These are phyloP conservation scores for Slavum lentiscoides DNA, from an alignment of 2,888 invertebrate species.

Conservation along the genomic window DNA sequence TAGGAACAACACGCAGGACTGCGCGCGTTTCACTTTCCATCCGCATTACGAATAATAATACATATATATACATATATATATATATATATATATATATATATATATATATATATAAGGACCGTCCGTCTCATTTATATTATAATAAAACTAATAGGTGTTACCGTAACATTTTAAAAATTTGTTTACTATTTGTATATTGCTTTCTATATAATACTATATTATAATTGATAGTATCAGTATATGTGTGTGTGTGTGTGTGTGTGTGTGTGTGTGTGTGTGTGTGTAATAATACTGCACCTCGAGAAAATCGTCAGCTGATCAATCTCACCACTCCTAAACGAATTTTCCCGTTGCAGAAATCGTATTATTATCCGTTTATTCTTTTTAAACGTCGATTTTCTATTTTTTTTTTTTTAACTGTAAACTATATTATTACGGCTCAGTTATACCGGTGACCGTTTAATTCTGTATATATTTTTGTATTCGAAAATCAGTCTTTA, in stretches of 20 bases:
- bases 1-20: neutral
- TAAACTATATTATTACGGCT: neutral
- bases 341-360: neutral
- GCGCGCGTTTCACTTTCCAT: constrained; percentile 49
- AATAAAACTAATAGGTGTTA: constrained; percentile 4
- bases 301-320: neutral
- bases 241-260: too few species aligned
- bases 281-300: neutral
- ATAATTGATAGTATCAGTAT: too few species aligned
- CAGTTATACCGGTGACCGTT: constrained; percentile 12
- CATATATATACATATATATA: neutral
- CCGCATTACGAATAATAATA: neutral
- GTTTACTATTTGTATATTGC: constrained; percentile 3
- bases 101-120: constrained; percentile 14
- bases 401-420: neutral
- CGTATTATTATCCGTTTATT: neutral
- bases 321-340: neutral
- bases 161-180: neutral
- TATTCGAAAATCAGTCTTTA: constrained; percentile 19
- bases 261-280: too few species aligned
- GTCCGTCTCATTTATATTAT: neutral
- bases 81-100: constrained; percentile 5
- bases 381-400: constrained; percentile 2
- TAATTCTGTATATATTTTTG: neutral
- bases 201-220: constrained; percentile 21